Evolutionary conservation across 2,113 vertebrate species (phyloP), one percentile per base, ranked within the genome.

Genomic region (Oreochromis tanganicae): DNA sequence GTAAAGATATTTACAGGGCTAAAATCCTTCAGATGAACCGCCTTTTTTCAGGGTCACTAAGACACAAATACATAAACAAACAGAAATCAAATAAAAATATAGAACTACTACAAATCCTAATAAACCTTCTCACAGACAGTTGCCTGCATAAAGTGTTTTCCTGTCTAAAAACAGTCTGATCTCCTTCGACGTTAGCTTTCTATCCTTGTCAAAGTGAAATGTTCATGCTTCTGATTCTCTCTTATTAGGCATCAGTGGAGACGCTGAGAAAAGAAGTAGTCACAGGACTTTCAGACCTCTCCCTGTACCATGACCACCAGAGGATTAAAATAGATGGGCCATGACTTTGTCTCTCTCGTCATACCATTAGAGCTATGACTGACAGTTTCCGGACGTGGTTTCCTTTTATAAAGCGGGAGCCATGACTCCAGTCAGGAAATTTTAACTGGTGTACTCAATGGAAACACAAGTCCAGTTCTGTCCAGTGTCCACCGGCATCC

Each of bases 291-390:
- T 54, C 54, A 80, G 82, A 87, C 36, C 57, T 61, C 80, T 54
- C 73, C 36, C n/a, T 80, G 80, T 56, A 61, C 85, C 52, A 3
- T 91, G 91, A 92, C 88, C 86, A 85, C 54, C 13, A 5, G 46
- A 73, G 87, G 91, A 92, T 94, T 91, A 92, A 94, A 94, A 94
- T 94, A 93, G 88, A 93, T 88, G 85, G 90, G 91, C 89, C 88
- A 16, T 93, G 94, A 94, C 93, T 93, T 93, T 91, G 80, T 92
- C 86, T 90, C 71, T 85, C 78, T 43, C 80, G 78, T 86, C 91
- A 84, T 85, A 90, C 82, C 85, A 91, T 93, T 90, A 93, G 57
- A 82, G 86, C 38, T 55, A 48, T 89, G 89, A 92, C 78, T 92
- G 94, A 88, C 90, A 94, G 89, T 86, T 93, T 93, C 91, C 90